These are phyloP conservation scores for Drosophila gunungcola DNA, from an alignment of 1,140 invertebrate genomes.

Conservation along the genomic window DNA sequence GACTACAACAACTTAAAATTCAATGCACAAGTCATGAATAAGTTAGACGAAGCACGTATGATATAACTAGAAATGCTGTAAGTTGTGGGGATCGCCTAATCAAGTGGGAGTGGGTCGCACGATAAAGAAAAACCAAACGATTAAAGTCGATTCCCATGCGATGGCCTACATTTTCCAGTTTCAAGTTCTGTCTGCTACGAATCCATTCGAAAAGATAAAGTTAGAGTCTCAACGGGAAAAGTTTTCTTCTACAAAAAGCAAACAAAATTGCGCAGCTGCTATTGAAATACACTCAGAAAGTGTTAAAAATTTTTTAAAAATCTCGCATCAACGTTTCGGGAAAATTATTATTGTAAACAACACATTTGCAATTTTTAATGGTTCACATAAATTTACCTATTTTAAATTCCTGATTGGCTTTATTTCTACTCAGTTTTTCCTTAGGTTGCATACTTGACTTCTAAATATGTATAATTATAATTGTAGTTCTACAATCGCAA, in stretches of 20 bases:
- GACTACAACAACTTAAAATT: slow-evolving; percentile 4
- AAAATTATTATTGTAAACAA: no score
- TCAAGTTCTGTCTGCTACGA: slow-evolving; percentile 21
- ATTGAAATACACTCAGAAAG: neutral
- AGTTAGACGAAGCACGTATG: slow-evolving; percentile 12
- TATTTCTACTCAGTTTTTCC: no score
- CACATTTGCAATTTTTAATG: no score
- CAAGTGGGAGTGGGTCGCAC: slow-evolving; percentile 6
- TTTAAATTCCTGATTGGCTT: no score
- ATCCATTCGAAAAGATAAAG: neutral
- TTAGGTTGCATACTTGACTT: no score
- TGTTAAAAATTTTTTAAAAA: neutral
- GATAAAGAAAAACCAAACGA: slow-evolving; percentile 16
- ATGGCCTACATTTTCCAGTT: slow-evolving; percentile 45
- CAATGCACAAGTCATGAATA: slow-evolving; percentile 26
- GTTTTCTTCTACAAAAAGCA: slow-evolving; percentile 28
- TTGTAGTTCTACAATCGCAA: no score
- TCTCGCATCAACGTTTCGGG: no score
- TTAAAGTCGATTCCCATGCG: slow-evolving; percentile 18
- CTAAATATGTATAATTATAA: no score
- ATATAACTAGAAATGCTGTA: slow-evolving; percentile 25
- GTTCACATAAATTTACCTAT: no score
- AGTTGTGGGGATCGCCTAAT: slow-evolving; percentile 6
- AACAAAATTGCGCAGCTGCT: slow-evolving; percentile 21
- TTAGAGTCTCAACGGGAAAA: slow-evolving; percentile 1